These are phyloP conservation scores for Engystomops pustulosus DNA, from an alignment of 2,113 vertebrate species.

Conservation along the genomic window DNA sequence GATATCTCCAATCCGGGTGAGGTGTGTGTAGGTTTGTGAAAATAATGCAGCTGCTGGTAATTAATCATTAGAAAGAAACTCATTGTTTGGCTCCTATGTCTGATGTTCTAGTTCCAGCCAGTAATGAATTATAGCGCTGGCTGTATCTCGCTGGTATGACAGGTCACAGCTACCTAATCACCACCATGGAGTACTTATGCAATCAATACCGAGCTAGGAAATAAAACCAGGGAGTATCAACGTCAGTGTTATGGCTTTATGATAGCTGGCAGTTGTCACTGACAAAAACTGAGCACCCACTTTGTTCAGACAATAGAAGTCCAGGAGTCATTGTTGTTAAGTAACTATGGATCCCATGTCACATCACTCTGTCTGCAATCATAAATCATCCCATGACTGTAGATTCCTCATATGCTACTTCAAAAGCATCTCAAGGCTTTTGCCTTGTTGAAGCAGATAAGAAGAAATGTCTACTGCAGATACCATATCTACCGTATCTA, in stretches of 20 bases:
- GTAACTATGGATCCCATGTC: conserved; percentile 10
- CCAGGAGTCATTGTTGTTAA: conserved; percentile 5
- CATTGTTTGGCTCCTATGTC: conserved; percentile 89
- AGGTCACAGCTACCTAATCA: conserved; percentile 67
- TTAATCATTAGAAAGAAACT: conserved; percentile 87
- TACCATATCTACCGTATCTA: no score
- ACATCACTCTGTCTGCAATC: conserved; percentile 31
- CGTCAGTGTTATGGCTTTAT: conserved; percentile 30
- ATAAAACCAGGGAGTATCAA: conserved; percentile 60
- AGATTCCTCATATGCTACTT: neutral
- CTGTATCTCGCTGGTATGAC: conserved; percentile 73
- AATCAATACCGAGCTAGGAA: conserved; percentile 65
- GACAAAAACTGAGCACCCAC: neutral
- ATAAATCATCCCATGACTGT: conserved; percentile 21
- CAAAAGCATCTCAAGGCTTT: neutral
- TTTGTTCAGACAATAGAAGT: conserved; percentile 25
- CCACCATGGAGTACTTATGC: conserved; percentile 70
- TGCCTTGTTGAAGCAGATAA: neutral
- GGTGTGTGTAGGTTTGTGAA: conserved; percentile 86
- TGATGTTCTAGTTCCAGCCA: conserved; percentile 83
- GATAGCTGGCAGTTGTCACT: conserved; percentile 41
- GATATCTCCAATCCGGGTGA: conserved; percentile 89
- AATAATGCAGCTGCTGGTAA: conserved; percentile 85
- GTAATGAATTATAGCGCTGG: conserved; percentile 81
- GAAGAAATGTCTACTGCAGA: neutral